Conservation (phyloP, 2,888 invertebrate species). For the Drosophila austrosaltans region DNA sequence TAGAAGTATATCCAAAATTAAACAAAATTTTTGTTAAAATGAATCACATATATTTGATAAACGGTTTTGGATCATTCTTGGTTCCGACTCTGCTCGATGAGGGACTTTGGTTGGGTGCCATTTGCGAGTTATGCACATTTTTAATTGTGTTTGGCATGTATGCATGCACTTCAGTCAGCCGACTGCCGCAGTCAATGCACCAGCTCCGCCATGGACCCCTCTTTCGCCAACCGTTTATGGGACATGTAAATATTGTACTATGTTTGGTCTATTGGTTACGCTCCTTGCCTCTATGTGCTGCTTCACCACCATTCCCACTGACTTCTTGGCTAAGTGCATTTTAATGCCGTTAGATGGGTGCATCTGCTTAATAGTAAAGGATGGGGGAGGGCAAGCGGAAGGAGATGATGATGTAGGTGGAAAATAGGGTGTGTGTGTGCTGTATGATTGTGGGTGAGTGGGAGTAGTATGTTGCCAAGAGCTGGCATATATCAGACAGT, state of each 20-base stretch:
- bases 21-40: no score
- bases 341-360: constrained; percentile 50
- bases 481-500: not conserved
- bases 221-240: constrained; percentile 13
- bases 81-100: not conserved
- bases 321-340: constrained; percentile 45
- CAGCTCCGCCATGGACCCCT: constrained; percentile 4
- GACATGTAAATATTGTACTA: constrained; percentile 43
- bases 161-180: constrained; percentile 53
- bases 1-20: no score
- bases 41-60: no score
- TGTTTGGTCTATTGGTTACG: constrained; percentile 36
- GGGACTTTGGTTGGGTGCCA: constrained; percentile 17
- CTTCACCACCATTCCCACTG: constrained; percentile 30
- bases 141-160: constrained; percentile 73
- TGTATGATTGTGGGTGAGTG: not conserved
- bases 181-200: constrained; percentile 32
- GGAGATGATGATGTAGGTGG: not conserved
- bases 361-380: not conserved
- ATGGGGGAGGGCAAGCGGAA: not conserved
- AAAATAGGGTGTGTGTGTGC: not conserved
- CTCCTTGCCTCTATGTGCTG: constrained; percentile 20
- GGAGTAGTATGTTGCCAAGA: constrained; percentile 5
- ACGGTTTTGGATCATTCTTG: not conserved
- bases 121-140: constrained; percentile 69